phyloP scores from a whole-genome alignment of 1,140 invertebrate genomes.

The Procambarus virginalis region DNA sequence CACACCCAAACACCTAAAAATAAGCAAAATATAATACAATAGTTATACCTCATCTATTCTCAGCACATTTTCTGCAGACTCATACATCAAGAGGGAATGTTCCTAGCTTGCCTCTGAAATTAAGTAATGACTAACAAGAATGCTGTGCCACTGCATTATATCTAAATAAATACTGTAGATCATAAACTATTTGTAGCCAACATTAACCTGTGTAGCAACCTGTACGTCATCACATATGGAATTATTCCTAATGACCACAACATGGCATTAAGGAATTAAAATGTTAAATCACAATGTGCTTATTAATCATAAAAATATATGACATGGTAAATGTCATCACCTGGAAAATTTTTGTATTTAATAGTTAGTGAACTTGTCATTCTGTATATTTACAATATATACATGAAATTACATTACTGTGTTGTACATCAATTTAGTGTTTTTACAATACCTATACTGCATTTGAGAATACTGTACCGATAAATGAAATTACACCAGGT shows the following conservation, averaged over 20 bases:
- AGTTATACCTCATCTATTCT: neutral
- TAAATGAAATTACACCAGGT: neutral
- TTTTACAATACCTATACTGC: too few relatives aligned
- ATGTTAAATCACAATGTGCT: neutral
- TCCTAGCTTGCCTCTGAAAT: conserved; percentile 1
- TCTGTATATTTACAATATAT: too few relatives aligned
- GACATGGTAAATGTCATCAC: neutral
- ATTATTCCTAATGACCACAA: neutral
- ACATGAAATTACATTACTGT: too few relatives aligned
- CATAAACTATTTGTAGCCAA: neutral
- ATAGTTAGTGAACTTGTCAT: neutral
- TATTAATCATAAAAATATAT: neutral
- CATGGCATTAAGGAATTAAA: neutral
- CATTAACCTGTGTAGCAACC: neutral
- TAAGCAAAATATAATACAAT: neutral
- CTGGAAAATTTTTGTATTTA: neutral
- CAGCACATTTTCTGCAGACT: conserved; percentile 21
- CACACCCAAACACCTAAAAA: neutral
- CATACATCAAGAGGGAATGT: conserved; percentile 42
- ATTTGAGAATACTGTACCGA: neutral
- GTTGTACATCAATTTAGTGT: too few relatives aligned
- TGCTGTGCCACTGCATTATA: neutral
- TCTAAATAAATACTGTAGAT: neutral
- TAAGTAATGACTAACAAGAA: neutral
- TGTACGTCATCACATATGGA: neutral